Base-by-base conservation (phyloP, 2,113 vertebrate species). In the Barnardius zonarius region DNA sequence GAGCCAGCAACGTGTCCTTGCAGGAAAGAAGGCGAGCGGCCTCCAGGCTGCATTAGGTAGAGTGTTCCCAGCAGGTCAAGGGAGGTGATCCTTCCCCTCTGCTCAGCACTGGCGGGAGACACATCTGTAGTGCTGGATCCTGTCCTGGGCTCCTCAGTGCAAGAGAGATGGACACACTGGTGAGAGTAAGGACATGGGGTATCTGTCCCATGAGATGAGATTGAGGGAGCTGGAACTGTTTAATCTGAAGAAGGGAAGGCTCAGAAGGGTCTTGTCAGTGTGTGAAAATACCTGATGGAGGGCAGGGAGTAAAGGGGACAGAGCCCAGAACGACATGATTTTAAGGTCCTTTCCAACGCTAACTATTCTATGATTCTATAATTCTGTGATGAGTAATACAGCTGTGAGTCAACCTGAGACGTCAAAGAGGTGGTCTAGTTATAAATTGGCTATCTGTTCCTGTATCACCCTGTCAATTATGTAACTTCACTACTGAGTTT, bases 121-220 rank as follows among this genome's bases (percentile, higher is more conserved):
- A 25, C 18, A 13, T 55, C 35, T 13, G 4, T 25, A 43, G 16
- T 44, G 51, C 18, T 39, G 46, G 8, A 19, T 52, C 57, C 28
- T n/a, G 13, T 44, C 46, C 92, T 67, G 37, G 37, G 13, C 49
- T 67, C n/a, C 49, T 27, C 37, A 27, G 62, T 28, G 12, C 18
- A 11, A 61, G 41, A 44, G 52, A 11, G 20, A 2, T 3, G 61
- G 52, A 7, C 33, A 8, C 7, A 6, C 7, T 39, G 54, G 57
- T 22, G 39, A 9, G 39, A 35, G 33, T 5, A 24, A 41, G 72
- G 44, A 11, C 27, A 72, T 83, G 68, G 5, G 13, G 5, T 61
- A 2, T 51, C 31, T 76, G 17, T 61, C 0, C 0, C 13, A 16
- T 39, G 52, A 83, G 72, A 17, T 20, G 33, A 64, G 24, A 27